Conservation (phyloP, 2,113 vertebrate species). For the Microcebus jonahi region DNA sequence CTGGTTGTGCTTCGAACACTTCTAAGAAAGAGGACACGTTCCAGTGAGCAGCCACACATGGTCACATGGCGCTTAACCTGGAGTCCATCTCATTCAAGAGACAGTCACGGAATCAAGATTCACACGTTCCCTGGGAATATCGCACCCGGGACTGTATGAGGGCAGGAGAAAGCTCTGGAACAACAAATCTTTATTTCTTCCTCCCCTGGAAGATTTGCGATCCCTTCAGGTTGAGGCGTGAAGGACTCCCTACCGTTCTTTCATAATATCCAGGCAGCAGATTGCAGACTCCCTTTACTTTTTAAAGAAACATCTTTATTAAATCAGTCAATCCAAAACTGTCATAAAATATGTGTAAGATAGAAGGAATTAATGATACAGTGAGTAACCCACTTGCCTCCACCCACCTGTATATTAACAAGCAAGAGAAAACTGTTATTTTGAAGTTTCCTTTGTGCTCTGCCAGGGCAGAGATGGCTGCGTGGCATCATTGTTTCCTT, state of each 20-base stretch:
- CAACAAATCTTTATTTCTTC: not conserved
- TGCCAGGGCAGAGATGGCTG: not conserved
- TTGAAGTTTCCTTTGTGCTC: not conserved
- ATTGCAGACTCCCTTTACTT: not conserved
- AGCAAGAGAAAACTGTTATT: not conserved
- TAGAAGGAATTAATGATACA: not conserved
- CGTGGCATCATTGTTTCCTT: not conserved
- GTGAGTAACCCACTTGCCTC: not conserved
- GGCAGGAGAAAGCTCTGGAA: not conserved
- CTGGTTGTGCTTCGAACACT: not conserved
- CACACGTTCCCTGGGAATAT: not conserved
- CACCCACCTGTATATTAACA: not conserved
- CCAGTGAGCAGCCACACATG: not conserved
- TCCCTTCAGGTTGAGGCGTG: not conserved
- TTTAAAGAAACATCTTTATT: constrained; percentile 24
- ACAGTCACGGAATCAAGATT: not conserved
- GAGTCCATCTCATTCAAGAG: not conserved
- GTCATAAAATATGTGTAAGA: not conserved
- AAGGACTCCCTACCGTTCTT: not conserved
- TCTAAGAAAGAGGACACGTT: not conserved
- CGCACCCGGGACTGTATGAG: not conserved
- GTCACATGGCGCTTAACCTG: not conserved
- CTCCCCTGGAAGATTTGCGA: not conserved
- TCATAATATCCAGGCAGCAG: not conserved
- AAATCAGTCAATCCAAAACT: not conserved